Conservation (phyloP, 2,888 invertebrate genomes). For the Tinea semifulvella region DNA sequence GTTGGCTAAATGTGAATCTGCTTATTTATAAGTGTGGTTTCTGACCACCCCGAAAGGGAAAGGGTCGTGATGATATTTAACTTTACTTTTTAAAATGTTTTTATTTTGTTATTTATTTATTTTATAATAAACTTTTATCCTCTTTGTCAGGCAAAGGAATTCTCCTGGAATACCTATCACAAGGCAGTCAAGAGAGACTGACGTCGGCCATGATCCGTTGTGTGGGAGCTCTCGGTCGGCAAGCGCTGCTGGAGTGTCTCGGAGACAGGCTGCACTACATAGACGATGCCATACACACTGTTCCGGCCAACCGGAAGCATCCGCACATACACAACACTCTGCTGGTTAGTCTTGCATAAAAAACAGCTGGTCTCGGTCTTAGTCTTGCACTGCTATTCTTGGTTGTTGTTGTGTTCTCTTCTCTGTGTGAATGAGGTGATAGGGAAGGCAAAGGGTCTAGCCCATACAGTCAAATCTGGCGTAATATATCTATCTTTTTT, state of each 20-base stretch:
- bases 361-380: too few relatives aligned
- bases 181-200: constrained; percentile 51
- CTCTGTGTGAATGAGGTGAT: too few relatives aligned
- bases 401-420: too few relatives aligned
- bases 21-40: too few relatives aligned
- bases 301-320: constrained; percentile 24
- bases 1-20: too few relatives aligned
- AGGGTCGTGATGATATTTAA: too few relatives aligned
- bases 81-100: too few relatives aligned
- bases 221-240: constrained; percentile 46
- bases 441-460: too few relatives aligned
- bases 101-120: constrained; percentile 6
- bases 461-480: too few relatives aligned
- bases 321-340: constrained; percentile 38
- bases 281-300: constrained; percentile 34
- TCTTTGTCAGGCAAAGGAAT: constrained; percentile 46
- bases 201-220: constrained; percentile 58
- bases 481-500: too few relatives aligned
- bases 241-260: constrained; percentile 46
- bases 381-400: too few relatives aligned
- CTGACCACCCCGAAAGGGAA: too few relatives aligned
- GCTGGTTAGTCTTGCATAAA: constrained; percentile 29
- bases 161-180: constrained; percentile 54
- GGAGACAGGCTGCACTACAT: constrained; percentile 43
- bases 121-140: not conserved